Evolutionary conservation across 2,888 invertebrate genomes (phyloP), one percentile per base, ranked within the genome.

Genomic region (Ochropleura plecta): DNA sequence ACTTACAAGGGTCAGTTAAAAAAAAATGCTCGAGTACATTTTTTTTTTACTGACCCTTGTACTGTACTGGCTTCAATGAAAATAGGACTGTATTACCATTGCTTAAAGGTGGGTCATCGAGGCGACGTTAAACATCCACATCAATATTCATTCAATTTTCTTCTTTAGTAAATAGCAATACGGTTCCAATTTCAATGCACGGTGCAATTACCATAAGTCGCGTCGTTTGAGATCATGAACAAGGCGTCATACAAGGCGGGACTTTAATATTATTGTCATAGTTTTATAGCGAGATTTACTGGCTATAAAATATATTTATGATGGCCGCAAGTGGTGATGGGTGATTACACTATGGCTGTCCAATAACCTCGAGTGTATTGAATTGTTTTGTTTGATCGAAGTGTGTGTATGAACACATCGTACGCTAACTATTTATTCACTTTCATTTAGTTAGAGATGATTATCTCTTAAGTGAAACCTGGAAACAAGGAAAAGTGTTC

Each of bases 211-310:
- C 3, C 18, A 30, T 60, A 44, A 62, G 62, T 62, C 62, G 44
- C n/a, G 10, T 44, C n/a, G n/a, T 4, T 14, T n/a, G n/a, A n/a
- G 62, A 14, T 44, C 44, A 8, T 44, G 62, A 8, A 12, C 42
- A 7, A 7, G 44, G 1, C 62, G 14, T 62, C 20, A 20, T 53
- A 72, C 10, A 60, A 63, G 63, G 8, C 40, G 12, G 10, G 46
- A 59, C 6, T 84, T 86, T 74, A 71, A 83, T 87, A 84, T 88
- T 83, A 88, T 87, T 88, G 84, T 88, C 81, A 86, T 88, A 87
- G 89, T 88, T 87, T 83, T 73, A 86, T 86, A 79, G 78, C 74
- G 69, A 68, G 79, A 86, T 88, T 88, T 86, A 89, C 70, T 72
- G 77, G 64, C 79, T 30, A 78, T 90, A 81, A 83, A 86, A 72